These are phyloP conservation scores for Ranitomeya variabilis DNA, from an alignment of 2,113 vertebrate species.

Conservation along the genomic window DNA sequence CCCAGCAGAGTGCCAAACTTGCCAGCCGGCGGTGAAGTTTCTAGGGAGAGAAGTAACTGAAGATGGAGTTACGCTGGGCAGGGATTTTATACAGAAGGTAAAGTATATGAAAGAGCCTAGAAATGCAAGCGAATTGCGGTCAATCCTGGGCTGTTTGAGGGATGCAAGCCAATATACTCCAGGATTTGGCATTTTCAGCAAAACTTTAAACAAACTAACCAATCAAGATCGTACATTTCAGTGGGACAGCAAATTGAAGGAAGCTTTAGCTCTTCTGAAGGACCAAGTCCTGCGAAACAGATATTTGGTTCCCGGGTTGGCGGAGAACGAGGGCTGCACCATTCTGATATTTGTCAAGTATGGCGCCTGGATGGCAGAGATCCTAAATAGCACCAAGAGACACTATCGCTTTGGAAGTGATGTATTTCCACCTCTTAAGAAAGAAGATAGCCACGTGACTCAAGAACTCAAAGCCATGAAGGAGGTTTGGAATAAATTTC, in stretches of 20 bases:
- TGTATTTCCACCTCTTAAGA: not conserved
- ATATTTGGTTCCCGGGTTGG: not conserved
- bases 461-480: constrained; percentile 23
- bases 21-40: not conserved
- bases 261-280: not conserved
- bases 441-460: not conserved
- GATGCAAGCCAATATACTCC: not conserved
- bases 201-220: not conserved
- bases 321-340: not conserved
- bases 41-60: constrained; percentile 14
- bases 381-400: constrained; percentile 10
- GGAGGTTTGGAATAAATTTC: not conserved
- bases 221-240: not conserved
- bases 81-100: not conserved
- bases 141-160: not conserved
- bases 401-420: not conserved
- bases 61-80: not conserved
- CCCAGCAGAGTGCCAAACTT: not conserved
- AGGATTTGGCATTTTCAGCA: not conserved
- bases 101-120: not conserved
- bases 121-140: not conserved
- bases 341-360: not conserved
- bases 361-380: constrained; percentile 14
- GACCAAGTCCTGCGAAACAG: not conserved
- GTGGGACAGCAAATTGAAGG: not conserved